These are phyloP conservation scores for Rhopalosiphum maidis DNA, from an alignment of 1,140 invertebrate species.

Conservation along the genomic window DNA sequence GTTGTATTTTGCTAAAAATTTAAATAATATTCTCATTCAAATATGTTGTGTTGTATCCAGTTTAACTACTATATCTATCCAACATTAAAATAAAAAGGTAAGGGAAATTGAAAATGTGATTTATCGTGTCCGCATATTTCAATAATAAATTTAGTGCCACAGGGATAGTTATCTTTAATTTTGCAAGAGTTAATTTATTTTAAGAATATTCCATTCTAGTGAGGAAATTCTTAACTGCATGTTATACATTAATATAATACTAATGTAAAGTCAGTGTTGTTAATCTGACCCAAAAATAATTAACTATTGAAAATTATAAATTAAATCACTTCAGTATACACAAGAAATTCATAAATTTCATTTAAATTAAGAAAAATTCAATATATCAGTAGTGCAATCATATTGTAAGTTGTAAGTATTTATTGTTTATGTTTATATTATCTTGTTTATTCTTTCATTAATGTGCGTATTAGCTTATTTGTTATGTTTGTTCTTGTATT, in stretches of 20 bases:
- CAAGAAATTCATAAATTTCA: not conserved
- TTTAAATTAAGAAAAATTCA: not conserved
- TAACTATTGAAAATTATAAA: not conserved
- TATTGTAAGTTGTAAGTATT: not conserved
- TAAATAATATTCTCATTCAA: constrained; percentile 28
- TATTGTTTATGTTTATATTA: not conserved
- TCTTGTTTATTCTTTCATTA: not conserved
- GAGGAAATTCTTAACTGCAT: not conserved
- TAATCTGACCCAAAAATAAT: not conserved
- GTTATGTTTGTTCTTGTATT: not conserved
- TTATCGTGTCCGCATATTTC: constrained; percentile 29
- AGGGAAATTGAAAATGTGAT: constrained; percentile 46
- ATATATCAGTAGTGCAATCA: not conserved
- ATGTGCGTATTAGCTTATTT: not conserved
- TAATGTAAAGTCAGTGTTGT: not conserved
- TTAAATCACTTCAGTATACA: not conserved
- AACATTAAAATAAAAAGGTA: constrained; percentile 27
- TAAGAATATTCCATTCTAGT: not conserved
- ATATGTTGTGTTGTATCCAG: not conserved
- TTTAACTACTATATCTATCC: not conserved
- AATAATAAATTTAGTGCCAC: constrained; percentile 37
- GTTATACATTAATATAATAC: not conserved
- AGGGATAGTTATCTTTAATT: constrained; percentile 41
- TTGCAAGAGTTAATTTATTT: constrained; percentile 31
- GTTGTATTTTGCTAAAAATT: not conserved